These are phyloP conservation scores for Sylvilagus bachmani DNA, from an alignment of 2,113 vertebrate species.

Conservation along the genomic window DNA sequence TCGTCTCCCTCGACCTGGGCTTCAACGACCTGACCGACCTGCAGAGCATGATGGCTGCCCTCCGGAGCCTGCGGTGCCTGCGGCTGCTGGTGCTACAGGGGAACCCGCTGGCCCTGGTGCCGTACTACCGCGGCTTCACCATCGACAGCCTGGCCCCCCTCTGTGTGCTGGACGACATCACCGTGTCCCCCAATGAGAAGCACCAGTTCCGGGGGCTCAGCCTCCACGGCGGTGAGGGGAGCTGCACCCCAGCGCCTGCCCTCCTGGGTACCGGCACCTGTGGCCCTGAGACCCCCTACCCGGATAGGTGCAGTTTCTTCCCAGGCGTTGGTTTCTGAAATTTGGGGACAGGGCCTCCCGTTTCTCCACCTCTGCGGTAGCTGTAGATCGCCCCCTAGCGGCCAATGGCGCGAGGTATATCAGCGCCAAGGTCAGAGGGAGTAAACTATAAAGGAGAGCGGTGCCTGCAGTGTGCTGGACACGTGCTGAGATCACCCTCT, in stretches of 20 bases:
- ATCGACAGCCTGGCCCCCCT: conserved; percentile 91
- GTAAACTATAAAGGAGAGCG: fast-evolving
- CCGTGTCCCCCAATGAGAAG: conserved; percentile 87
- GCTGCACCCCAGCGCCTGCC: fast-evolving
- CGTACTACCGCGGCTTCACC: conserved; percentile 91
- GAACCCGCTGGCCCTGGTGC: conserved; percentile 91
- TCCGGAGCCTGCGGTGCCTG: conserved; percentile 87
- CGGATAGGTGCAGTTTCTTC: background rate
- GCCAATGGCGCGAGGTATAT: background rate
- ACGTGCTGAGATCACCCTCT: background rate
- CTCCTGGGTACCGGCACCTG: fast-evolving
- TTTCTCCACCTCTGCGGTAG: background rate
- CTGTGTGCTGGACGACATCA: conserved; percentile 87
- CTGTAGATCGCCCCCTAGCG: conserved; percentile 72
- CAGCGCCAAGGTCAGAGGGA: background rate
- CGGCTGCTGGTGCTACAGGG: conserved; percentile 90
- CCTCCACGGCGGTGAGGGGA: conserved; percentile 82
- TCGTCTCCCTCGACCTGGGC: conserved; percentile 94
- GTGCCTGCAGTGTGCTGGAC: fast-evolving
- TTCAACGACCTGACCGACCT: conserved; percentile 90
- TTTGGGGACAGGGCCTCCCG: background rate
- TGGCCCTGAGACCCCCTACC: background rate
- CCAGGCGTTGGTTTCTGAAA: background rate
- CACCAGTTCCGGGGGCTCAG: conserved; percentile 87
- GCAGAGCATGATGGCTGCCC: conserved; percentile 81